Evolutionary conservation across 2,888 invertebrate genomes (phyloP), one percentile per base, ranked within the genome.

Genomic region (Tromatobia lineatoria): DNA sequence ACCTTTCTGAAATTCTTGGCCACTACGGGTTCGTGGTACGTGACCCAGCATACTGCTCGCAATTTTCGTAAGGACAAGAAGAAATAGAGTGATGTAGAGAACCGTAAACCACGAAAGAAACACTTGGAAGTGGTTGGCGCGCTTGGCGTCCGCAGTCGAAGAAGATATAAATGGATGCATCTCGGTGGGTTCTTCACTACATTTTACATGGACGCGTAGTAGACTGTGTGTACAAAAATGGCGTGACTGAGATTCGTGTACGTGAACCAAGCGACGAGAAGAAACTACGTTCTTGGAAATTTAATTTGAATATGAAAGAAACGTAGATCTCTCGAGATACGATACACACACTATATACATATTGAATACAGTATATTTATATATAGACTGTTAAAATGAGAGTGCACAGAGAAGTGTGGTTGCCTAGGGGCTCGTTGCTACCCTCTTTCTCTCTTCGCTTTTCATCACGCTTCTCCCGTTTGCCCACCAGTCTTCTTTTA

Each of bases 221-320:
- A 52, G 52, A 29, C 57, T 15, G 13, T 20, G 52, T 59, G 57
- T 29, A 59, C 4, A 29, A 59, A n/a, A 59, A 29, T 29, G 29
- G 15, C 10, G 10, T n/a, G 59, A n/a, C 34, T 61, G 34, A 29
- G 59, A 61, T 61, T 61, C 34, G 59, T 34, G 29, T 59, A 29
- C 18, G 50, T n/a, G 18, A 18, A 18, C 1, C n/a, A 13, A 13
- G 34, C 57, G 29, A 25, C 15, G 59, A 29, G 29, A 54, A 74
- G 74, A 57, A 52, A 29, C 20, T 50, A 20, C 64, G 74, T 20
- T 78, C 59, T 71, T 59, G 71, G 38, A 61, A 75, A 81, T 78
- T 83, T 85, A 73, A 77, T 86, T 85, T 74, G 38, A 64, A 83
- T 77, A 54, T 59, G 34, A 52, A 82, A 85, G 38, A 78, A 83